Evolutionary conservation across 2,888 invertebrate genomes (phyloP), one percentile per base, ranked within the genome.

Genomic region (Calliopum simillimum): DNA sequence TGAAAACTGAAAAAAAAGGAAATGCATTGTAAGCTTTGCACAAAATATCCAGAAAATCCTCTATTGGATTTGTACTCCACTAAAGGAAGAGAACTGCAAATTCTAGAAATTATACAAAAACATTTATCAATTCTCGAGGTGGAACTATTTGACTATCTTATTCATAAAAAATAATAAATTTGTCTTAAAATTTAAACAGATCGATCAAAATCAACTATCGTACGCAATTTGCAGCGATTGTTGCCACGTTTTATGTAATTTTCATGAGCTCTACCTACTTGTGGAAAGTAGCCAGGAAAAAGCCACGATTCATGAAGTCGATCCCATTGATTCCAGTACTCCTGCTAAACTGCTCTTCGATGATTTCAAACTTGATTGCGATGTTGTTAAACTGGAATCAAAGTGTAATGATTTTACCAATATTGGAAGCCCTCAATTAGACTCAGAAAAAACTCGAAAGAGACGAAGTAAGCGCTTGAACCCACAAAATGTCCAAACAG

Each of bases 201-300:
- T 19, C 11, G 21, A n/a, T 16, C 16, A 21, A 13, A 19, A 53
- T 19, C 11, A n/a, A 1, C 21, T 6, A 2, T 19, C 53, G 4
- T 21, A 21, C 21, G 12, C 53, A 11, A 47, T 62, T 6, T 62
- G 62, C n/a, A 23, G 46, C 8, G 73, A 6, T 71, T 76, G 76
- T 49, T 76, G 74, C 71, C 33, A 55, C 11, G 75, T 71, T 12
- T 51, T 76, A 4, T 73, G 64, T 41, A 74, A 73, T 19, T 74
- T 76, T 58, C 73, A 76, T 69, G 70, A 73, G 8, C 74, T 76
- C 46, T 75, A 73, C 62, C 55, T 73, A 12, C 69, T 69, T 63
- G 74, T 76, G 8, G 75, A 75, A 59, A 53, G 68, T n/a, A 71
- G 66, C 8, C 75, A 74, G 65, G 12, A 21, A 25, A 4, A 11